Evolutionary conservation across 2,797 vertebrate genomes (phyloP).

Genomic region (Hippopotamyrus pictus): DNA sequence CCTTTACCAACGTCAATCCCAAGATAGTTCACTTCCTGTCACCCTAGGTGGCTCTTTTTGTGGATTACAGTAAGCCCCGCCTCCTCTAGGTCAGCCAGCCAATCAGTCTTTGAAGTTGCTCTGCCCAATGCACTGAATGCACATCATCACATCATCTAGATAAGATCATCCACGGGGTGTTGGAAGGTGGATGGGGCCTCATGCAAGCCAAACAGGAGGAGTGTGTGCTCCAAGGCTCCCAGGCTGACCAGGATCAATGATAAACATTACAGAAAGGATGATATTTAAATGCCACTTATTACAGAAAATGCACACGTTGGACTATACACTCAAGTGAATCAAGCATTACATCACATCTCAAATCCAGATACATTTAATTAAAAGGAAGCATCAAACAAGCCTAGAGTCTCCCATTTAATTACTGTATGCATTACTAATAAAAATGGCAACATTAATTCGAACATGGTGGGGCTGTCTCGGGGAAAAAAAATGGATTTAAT

Average conservation of each 20-base stretch:
- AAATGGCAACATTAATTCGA: neutral
- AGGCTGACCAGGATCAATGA: neutral
- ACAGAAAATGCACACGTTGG: neutral
- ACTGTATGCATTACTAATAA: neutral
- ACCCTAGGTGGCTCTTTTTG: neutral
- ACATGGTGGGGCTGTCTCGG: neutral
- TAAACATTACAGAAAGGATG: neutral
- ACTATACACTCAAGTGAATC: neutral
- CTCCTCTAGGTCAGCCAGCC: neutral
- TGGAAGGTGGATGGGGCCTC: neutral
- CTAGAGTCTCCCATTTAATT: neutral
- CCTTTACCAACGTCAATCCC: neutral
- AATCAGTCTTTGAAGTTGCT: neutral
- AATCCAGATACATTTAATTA: neutral
- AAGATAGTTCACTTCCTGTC: neutral
- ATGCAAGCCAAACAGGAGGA: neutral
- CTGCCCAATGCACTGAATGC: neutral
- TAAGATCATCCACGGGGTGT: neutral
- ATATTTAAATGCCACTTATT: neutral
- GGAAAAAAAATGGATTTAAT: conserved; percentile 6
- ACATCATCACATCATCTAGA: neutral
- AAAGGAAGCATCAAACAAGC: neutral
- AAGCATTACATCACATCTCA: neutral
- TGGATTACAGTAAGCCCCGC: neutral
- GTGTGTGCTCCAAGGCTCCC: neutral